These are phyloP conservation scores for Erpobdella octoculata DNA, from an alignment of 2,888 invertebrate genomes.

Conservation along the genomic window DNA sequence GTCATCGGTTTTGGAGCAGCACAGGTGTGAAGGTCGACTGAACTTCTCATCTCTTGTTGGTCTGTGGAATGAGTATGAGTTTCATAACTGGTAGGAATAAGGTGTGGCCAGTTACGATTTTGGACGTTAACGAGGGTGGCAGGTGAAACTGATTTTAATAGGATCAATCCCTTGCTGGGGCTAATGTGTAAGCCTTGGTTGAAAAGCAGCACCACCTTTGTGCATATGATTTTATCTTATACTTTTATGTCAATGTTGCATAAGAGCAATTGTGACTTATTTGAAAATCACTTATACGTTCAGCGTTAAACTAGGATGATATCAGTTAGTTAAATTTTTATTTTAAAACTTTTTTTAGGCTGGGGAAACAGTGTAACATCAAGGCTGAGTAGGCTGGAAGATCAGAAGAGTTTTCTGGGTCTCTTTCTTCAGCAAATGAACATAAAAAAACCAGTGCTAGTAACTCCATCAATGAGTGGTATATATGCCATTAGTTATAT, in stretches of 20 bases:
- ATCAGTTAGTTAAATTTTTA: background rate
- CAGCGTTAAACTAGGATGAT: background rate
- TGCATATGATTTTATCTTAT: too few relatives aligned
- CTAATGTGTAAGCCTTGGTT: too few relatives aligned
- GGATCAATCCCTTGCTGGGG: too few relatives aligned
- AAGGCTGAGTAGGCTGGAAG: background rate
- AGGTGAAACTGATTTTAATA: too few relatives aligned
- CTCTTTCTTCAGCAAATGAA: conserved; percentile 43
- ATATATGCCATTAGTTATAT: conserved; percentile 52
- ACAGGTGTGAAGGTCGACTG: too few relatives aligned
- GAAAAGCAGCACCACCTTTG: too few relatives aligned
- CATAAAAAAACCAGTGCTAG: conserved; percentile 49
- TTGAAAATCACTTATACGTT: background rate
- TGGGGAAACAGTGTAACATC: conserved; percentile 39
- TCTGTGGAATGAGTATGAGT: too few relatives aligned
- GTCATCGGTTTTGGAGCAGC: too few relatives aligned
- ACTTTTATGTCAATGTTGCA: background rate
- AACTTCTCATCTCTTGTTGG: too few relatives aligned
- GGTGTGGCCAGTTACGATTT: too few relatives aligned
- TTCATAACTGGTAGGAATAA: too few relatives aligned
- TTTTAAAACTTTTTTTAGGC: conserved; percentile 39
- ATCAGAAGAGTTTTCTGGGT: conserved; percentile 28
- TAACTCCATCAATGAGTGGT: conserved; percentile 56
- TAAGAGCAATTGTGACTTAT: background rate
- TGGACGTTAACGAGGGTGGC: too few relatives aligned